Conservation (phyloP, 2,888 invertebrate genomes). For the Adelphocoris suturalis region DNA sequence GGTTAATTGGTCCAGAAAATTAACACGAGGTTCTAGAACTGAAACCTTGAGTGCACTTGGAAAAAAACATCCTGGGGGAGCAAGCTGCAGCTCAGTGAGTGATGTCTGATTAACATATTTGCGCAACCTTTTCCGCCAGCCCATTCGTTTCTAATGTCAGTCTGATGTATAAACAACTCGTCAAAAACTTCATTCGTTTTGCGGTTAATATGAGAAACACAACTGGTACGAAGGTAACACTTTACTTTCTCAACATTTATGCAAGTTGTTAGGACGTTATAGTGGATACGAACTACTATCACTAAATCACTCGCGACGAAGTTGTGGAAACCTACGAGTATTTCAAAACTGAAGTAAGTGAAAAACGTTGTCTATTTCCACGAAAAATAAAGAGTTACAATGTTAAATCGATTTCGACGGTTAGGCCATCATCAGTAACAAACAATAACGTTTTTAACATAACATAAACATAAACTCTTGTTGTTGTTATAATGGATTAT, state of each 20-base stretch:
- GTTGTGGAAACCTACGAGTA: too few relatives aligned
- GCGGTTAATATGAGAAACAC: neutral
- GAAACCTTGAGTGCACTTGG: neutral
- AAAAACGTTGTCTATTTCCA: too few relatives aligned
- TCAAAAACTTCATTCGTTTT: neutral
- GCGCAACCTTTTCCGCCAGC: neutral
- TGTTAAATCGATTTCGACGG: too few relatives aligned
- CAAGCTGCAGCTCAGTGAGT: neutral
- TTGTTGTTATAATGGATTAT: too few relatives aligned
- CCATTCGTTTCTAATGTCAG: neutral
- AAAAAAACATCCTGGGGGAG: neutral
- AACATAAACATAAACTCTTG: too few relatives aligned
- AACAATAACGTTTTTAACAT: too few relatives aligned
- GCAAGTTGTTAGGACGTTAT: too few relatives aligned
- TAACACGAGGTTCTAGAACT: neutral
- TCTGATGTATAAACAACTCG: constrained; percentile 18
- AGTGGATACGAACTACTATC: too few relatives aligned
- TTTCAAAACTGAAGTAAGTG: too few relatives aligned
- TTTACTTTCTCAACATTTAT: neutral
- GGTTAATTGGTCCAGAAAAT: neutral
- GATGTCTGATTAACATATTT: constrained; percentile 31
- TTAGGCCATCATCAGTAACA: too few relatives aligned
- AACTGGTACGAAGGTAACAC: neutral
- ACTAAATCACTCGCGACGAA: too few relatives aligned
- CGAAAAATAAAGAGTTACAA: too few relatives aligned